A percentile compares a stretch with the other conserved stretches of the same genome.
These are phyloP conservation scores for Saxicola maurus DNA, from an alignment of 2,797 vertebrate genomes.

Conservation along the genomic window DNA sequence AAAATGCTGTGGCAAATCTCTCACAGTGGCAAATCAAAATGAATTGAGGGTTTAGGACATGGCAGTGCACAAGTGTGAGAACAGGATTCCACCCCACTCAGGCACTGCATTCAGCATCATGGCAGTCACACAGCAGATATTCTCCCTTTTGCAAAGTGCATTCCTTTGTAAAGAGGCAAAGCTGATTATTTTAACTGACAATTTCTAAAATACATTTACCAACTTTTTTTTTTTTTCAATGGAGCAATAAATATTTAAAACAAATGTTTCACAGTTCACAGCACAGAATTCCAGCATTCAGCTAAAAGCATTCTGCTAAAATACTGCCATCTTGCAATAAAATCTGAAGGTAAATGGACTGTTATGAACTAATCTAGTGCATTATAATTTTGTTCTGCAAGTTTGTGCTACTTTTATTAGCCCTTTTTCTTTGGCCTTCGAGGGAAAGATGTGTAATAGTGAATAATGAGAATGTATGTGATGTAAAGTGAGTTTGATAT, in stretches of 20 bases:
- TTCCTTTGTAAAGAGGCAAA: not conserved
- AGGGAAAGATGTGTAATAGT: not conserved
- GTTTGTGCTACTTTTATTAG: not conserved
- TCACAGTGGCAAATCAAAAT: not conserved
- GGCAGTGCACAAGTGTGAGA: not conserved
- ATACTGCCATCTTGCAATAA: constrained; percentile 11
- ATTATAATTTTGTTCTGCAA: constrained; percentile 28
- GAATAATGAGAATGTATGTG: not conserved
- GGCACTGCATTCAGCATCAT: not conserved
- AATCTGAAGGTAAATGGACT: constrained; percentile 39
- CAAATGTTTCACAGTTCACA: constrained; percentile 22
- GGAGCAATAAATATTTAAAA: constrained; percentile 51
- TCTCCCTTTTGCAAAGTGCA: not conserved
- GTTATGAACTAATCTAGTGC: constrained; percentile 38
- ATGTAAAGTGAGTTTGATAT: not conserved
- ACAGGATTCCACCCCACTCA: not conserved
- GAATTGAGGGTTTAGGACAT: not conserved
- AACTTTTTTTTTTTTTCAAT: not conserved
- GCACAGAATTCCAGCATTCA: constrained; percentile 24
- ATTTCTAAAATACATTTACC: not conserved
- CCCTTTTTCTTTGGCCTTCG: not conserved
- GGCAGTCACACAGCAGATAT: not conserved
- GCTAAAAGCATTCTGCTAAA: constrained; percentile 39
- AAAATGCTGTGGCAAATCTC: not conserved
- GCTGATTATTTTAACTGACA: constrained; percentile 12